Evolutionary conservation across 2,888 invertebrate species (phyloP), one percentile per base, ranked within the genome.

Genomic region (Steinernema carpocapsae): DNA sequence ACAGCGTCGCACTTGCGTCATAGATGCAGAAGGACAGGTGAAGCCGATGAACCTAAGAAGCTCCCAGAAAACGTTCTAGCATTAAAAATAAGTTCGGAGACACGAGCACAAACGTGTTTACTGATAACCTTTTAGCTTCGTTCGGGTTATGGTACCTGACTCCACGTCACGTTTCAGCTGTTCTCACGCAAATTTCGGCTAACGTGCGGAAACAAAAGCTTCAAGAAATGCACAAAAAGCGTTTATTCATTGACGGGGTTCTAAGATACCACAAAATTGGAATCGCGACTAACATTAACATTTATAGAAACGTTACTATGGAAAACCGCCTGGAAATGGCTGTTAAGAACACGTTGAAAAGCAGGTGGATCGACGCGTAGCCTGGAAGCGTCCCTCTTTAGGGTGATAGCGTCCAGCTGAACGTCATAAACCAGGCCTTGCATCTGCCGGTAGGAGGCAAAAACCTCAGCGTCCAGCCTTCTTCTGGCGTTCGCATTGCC

Each of bases 131-230:
- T n/a, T n/a, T n/a, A n/a, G n/a, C n/a, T n/a, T n/a, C n/a, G n/a
- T n/a, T n/a, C n/a, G n/a, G n/a, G n/a, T n/a, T n/a, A n/a, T n/a
- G n/a, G n/a, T n/a, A n/a, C n/a, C n/a, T n/a, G n/a, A n/a, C n/a
- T n/a, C n/a, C n/a, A n/a, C n/a, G n/a, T n/a, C n/a, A n/a, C n/a
- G n/a, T n/a, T n/a, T n/a, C n/a, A n/a, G n/a, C n/a, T n/a, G n/a
- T n/a, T n/a, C n/a, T n/a, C n/a, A n/a, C n/a, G n/a, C n/a, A n/a
- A n/a, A n/a, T n/a, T n/a, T n/a, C n/a, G n/a, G n/a, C n/a, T n/a
- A 95, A 95, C 89, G 91, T 95, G 0, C 89, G 90, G 82, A 90
- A 90, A 81, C 90, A 90, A 76, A 86, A 88, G 42, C 83, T 90
- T 1, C 78, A 85, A 24, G 72, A 70, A 74, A 76, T 76, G 71